phyloP scores from a whole-genome alignment of 2,113 vertebrate genomes.

The Callipepla squamata region DNA sequence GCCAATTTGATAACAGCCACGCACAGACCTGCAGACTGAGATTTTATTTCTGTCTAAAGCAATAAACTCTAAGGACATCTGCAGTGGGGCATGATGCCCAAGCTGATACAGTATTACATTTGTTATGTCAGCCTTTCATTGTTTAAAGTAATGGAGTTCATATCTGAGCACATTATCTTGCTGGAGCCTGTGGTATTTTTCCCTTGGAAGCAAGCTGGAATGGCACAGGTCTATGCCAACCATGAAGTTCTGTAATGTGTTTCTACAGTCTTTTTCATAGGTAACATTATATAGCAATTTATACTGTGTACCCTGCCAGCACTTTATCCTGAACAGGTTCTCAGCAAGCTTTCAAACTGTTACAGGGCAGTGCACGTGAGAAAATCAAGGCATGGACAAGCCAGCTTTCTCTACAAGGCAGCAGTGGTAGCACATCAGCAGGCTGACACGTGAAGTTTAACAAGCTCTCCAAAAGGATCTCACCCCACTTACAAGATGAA shows the following conservation, averaged over 20 bases:
- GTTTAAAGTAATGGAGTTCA: conserved; percentile 55
- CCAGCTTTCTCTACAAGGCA: neutral
- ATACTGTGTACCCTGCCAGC: neutral
- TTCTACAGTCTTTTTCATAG: conserved; percentile 5
- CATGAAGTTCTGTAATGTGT: neutral
- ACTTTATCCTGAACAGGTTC: conserved; percentile 53
- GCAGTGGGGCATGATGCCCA: conserved; percentile 45
- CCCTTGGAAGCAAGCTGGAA: conserved; percentile 53
- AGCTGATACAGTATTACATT: conserved; percentile 44
- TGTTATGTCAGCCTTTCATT: conserved; percentile 58
- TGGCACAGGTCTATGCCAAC: conserved; percentile 8
- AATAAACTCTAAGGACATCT: conserved; percentile 50
- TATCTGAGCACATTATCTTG: conserved; percentile 25
- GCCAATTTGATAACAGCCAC: conserved; percentile 21
- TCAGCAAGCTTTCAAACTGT: conserved; percentile 5
- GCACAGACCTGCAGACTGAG: conserved; percentile 24
- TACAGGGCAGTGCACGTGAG: neutral
- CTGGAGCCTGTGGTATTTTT: conserved; percentile 38
- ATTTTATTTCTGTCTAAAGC: conserved; percentile 56
- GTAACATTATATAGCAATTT: conserved; percentile 47
- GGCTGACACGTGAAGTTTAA: neutral
- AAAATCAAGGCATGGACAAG: conserved; percentile 16
- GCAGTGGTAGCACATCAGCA: neutral
- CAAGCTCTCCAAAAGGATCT: neutral
- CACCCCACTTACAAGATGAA: neutral